phyloP scores from a whole-genome alignment of 1,140 invertebrate species.

The Manduca sexta region DNA sequence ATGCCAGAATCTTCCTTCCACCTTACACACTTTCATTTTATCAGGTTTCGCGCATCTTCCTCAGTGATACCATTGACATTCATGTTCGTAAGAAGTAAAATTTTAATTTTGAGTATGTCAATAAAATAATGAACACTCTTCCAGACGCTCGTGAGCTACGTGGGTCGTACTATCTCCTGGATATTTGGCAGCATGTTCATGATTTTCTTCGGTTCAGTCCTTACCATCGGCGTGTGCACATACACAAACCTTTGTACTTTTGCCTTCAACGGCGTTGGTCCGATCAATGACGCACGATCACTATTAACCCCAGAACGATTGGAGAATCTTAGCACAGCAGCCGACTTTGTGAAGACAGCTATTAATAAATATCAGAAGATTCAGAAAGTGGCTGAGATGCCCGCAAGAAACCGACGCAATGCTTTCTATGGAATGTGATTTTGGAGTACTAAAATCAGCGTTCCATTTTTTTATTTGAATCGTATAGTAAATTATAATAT shows the following conservation, averaged over 20 bases:
- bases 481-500: too few species aligned
- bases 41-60: too few species aligned
- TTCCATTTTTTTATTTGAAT: too few species aligned
- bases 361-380: slow-evolving; percentile 78
- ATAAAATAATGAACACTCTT: slow-evolving; percentile 2
- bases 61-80: too few species aligned
- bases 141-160: slow-evolving; percentile 53
- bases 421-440: slow-evolving; percentile 11
- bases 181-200: slow-evolving; percentile 67
- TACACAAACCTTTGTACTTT: slow-evolving; percentile 79
- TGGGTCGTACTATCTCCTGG: slow-evolving; percentile 47
- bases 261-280: slow-evolving; percentile 70
- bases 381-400: slow-evolving; percentile 47
- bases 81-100: too few species aligned
- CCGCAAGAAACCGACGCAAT: slow-evolving; percentile 32
- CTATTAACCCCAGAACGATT: slow-evolving; percentile 70
- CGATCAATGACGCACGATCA: slow-evolving; percentile 63
- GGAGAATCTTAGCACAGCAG: slow-evolving; percentile 73
- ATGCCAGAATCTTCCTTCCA: too few species aligned
- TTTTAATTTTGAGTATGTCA: too few species aligned
- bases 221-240: slow-evolving; percentile 76
- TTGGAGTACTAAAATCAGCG: too few species aligned
- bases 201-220: slow-evolving; percentile 73
- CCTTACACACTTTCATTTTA: too few species aligned
- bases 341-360: slow-evolving; percentile 76